A percentile compares a stretch with the other conserved stretches of the same genome.
These are phyloP conservation scores for Serinus canaria DNA, from an alignment of 2,113 vertebrate species.

Conservation along the genomic window DNA sequence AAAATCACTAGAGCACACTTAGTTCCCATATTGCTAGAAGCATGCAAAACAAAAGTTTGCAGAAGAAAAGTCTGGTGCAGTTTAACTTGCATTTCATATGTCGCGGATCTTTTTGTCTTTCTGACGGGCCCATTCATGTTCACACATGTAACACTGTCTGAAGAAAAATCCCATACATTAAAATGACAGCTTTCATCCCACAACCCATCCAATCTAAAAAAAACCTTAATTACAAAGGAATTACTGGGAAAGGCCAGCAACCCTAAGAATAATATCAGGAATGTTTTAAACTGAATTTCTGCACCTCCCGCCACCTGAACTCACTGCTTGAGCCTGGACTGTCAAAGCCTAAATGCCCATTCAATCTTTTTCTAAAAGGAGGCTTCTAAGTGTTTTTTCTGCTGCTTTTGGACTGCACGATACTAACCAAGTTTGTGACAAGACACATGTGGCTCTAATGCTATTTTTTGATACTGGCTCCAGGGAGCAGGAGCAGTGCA, in stretches of 20 bases:
- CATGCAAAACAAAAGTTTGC: neutral
- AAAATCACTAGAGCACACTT: neutral
- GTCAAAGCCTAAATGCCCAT: neutral
- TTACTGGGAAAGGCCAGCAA: neutral
- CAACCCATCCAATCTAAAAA: neutral
- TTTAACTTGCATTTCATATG: neutral
- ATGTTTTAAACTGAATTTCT: neutral
- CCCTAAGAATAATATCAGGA: neutral
- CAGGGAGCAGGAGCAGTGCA: neutral
- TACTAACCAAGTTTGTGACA: neutral
- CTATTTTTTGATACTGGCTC: neutral
- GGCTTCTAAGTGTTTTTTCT: neutral
- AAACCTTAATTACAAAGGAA: neutral
- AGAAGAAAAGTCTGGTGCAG: neutral
- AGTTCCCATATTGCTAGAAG: neutral
- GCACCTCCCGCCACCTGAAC: neutral
- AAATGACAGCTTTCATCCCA: neutral
- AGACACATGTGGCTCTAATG: neutral
- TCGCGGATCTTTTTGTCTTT: neutral
- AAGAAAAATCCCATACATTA: neutral
- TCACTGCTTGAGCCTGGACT: neutral
- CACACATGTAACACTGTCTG: neutral
- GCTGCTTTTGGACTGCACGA: neutral
- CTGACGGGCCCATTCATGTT: neutral
- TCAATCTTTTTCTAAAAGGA: neutral